phyloP scores from a whole-genome alignment of 1,140 invertebrate genomes.

The Drosophila fuyamai region DNA sequence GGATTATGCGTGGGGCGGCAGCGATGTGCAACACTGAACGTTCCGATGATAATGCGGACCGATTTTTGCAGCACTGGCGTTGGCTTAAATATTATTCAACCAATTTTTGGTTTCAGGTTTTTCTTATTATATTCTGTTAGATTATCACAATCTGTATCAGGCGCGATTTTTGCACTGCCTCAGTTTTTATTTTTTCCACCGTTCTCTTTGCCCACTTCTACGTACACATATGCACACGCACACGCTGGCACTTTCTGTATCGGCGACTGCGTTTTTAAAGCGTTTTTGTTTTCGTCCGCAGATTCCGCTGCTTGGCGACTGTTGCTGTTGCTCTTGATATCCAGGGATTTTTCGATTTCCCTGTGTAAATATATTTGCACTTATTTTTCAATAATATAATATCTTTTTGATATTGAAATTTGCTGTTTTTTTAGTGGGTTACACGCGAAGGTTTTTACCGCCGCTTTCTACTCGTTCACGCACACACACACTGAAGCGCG shows the following conservation, averaged over 20 bases:
- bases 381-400: constrained; percentile 23
- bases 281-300: constrained; percentile 73
- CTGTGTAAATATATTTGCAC: constrained; percentile 4
- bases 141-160: constrained; percentile 71
- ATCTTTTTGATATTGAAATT: constrained; percentile 13
- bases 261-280: constrained; percentile 58
- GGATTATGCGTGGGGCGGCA: constrained; percentile 15
- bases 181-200: constrained; percentile 47
- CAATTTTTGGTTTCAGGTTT: constrained; percentile 46
- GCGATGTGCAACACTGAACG: constrained; percentile 47
- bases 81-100: constrained; percentile 73
- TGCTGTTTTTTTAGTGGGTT: constrained; percentile 22
- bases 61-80: constrained; percentile 30
- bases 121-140: constrained; percentile 35
- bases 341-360: constrained; percentile 1
- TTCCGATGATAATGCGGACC: constrained; percentile 16
- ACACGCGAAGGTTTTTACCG: constrained; percentile 70
- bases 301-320: constrained; percentile 33
- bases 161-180: constrained; percentile 43
- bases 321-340: constrained; percentile 36
- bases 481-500: constrained; percentile 59
- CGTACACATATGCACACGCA: constrained; percentile 51
- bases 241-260: constrained; percentile 60
- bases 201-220: constrained; percentile 39
- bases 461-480: constrained; percentile 75